Evolutionary conservation across 2,797 vertebrate species (phyloP), one percentile per base, ranked within the genome.

Genomic region (Phoeniculus purpureus): DNA sequence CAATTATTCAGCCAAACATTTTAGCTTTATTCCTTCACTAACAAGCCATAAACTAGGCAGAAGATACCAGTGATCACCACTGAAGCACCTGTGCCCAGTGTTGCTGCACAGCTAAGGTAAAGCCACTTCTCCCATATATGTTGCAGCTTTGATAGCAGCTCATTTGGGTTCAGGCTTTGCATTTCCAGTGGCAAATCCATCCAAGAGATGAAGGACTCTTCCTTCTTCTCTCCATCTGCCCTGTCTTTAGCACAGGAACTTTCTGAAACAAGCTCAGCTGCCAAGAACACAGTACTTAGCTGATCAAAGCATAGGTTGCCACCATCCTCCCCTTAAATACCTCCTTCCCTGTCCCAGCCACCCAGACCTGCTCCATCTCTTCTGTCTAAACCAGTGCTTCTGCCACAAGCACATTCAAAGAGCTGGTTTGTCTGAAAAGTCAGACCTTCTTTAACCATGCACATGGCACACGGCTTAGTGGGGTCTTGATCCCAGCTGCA

Each of bases 381-480:
- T 62, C 67, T 73, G 62, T 75, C 68, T 93, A 43, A 90, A 55
- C 19, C 11, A 32, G 37, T 40, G 23, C 32, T 59, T 45, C 51
- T 64, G 47, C 59, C 82, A 29, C 7, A 22, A 55, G 50, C 11
- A 55, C 40, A 32, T 61, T 83, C 45, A 55, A 83, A 66, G 72
- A 82, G 48, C 52, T 72, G 66, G 29, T 85, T 55, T 85, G 73
- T 29, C 80, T 78, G 70, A 80, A 50, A 82, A 91, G 37, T 6
- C 71, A 70, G 45, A 60, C 58, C 40, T 72, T 37, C 70, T 52
- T 29, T 32, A 29, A 72, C 77, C 15, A 27, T 1, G 1, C 62
- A 31, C 65, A 50, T 51, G n/a, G 70, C 27, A 18, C 73, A 58
- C 0, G 22, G 0, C 37, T 66, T 14, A 2, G 6, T 19, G 15